Base-by-base conservation (phyloP, 1,140 invertebrate species). In the Monochamus saltuarius region DNA sequence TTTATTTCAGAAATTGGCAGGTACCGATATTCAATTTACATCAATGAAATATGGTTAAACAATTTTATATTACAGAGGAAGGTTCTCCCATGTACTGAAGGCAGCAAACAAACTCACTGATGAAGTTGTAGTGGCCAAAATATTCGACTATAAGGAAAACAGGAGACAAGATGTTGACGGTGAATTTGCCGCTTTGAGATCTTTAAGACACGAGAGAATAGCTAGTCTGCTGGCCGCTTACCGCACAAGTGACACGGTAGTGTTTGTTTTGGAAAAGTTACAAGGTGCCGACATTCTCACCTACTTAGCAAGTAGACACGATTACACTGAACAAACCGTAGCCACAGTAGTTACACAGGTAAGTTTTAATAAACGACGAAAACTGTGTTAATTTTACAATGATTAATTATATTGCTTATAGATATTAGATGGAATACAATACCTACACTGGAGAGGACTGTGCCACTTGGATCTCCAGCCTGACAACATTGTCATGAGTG, bases 401-500 rank as follows among this genome's bases (percentile, higher is more conserved):
- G 22, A 29, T 2, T 29, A 29, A 6, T 29, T 6, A n/a, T n/a
- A n/a, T n/a, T n/a, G n/a, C n/a, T 64, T 69, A 46, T 65, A 91
- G 81, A 81, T 95, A 2, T 77, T 96, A 36, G 92, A 96, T 74
- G 94, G 85, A 0, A 75, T 96, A 7, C 91, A 96, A 73, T 98
- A 97, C 73, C 78, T 98, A 7, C 95, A 98, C 73, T 95, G 94
- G 89, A 82, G 91, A 72, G 94, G 92, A 1, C 88, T 92, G 62
- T 91, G 90, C 61, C 94, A 98, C 77, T 78, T 99, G 19, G 92
- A 99, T 75, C 79, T 99, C 13, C 94, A 98, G 75, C 97, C 97
- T 0, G 94, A 96, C 69, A 99, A 98, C 75, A 83, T 99, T n/a
- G 92, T 99, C 0, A 95, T 98, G 89, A 87, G 89, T 1, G 90